Conservation (phyloP, 2,888 invertebrate species). For the Parnassius smintheus region DNA sequence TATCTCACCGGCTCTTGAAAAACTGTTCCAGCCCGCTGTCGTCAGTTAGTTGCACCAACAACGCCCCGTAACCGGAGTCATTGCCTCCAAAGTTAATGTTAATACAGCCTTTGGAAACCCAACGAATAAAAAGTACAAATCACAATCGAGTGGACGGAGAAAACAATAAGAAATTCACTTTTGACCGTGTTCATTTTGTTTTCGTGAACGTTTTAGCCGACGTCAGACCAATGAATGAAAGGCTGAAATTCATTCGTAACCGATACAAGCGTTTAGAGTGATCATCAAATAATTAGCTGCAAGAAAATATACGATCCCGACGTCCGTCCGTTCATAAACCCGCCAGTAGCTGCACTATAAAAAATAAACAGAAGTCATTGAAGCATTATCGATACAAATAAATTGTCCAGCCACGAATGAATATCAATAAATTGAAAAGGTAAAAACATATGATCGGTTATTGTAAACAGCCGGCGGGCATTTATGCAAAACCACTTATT, state of each 20-base stretch:
- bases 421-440: slow-evolving; percentile 77
- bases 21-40: slow-evolving; percentile 70
- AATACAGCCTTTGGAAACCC: slow-evolving; percentile 60
- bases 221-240: slow-evolving; percentile 11
- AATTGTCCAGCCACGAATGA: slow-evolving; percentile 71
- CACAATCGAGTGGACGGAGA: slow-evolving; percentile 54
- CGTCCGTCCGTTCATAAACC: slow-evolving; percentile 52
- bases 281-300: slow-evolving; percentile 26
- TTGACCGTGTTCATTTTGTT: slow-evolving; percentile 47
- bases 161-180: slow-evolving; percentile 62
- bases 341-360: slow-evolving; percentile 50
- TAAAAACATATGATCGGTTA: slow-evolving; percentile 79
- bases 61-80: slow-evolving; percentile 57
- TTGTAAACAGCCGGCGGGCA: slow-evolving; percentile 79
- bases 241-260: slow-evolving; percentile 7
- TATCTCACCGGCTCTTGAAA: slow-evolving; percentile 77
- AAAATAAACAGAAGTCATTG: slow-evolving; percentile 73
- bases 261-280: slow-evolving; percentile 13
- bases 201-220: slow-evolving; percentile 15
- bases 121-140: slow-evolving; percentile 59
- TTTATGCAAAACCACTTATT: slow-evolving; percentile 73
- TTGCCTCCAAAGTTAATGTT: slow-evolving; percentile 64
- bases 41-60: slow-evolving; percentile 72
- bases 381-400: slow-evolving; percentile 73
- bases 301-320: slow-evolving; percentile 25